Evolutionary conservation across 2,113 vertebrate genomes (phyloP).

Genomic region (Oxyruncus cristatus): DNA sequence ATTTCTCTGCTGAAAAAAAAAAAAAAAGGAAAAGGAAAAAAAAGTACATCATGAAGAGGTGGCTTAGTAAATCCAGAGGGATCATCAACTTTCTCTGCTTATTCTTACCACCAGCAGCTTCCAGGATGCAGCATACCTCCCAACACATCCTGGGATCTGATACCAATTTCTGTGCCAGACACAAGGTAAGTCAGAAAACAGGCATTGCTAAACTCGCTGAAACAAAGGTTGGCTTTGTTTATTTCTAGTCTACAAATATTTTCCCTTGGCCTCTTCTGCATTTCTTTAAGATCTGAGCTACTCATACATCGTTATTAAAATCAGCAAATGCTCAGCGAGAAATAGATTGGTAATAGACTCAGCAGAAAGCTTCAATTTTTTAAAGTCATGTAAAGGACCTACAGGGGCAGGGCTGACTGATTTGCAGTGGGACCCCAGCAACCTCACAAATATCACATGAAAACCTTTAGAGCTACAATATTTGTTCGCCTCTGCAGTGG

Average conservation of each 20-base stretch:
- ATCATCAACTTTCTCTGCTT: not conserved
- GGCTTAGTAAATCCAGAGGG: not conserved
- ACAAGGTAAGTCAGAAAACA: not conserved
- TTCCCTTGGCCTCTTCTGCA: not conserved
- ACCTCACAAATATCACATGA: not conserved
- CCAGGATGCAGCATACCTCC: not conserved
- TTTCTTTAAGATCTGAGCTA: not conserved
- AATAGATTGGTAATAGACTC: not conserved
- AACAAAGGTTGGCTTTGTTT: not conserved
- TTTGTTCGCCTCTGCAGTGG: not conserved
- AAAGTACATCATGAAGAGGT: not conserved
- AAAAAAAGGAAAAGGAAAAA: not conserved
- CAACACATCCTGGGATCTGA: too few species aligned
- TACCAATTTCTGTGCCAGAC: not conserved
- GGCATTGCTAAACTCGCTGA: not conserved
- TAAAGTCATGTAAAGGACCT: not conserved
- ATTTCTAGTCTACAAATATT: not conserved
- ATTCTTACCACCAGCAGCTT: not conserved
- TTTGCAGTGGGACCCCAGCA: not conserved
- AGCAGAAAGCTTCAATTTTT: not conserved
- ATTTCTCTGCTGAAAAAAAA: not conserved
- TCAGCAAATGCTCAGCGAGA: not conserved
- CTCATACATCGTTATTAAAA: not conserved
- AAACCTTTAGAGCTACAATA: not conserved
- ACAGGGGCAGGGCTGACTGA: not conserved